A percentile compares a stretch with the other conserved stretches of the same genome.
Evolutionary conservation across 2,113 vertebrate species (phyloP).

Genomic region (Calyptomena viridis): DNA sequence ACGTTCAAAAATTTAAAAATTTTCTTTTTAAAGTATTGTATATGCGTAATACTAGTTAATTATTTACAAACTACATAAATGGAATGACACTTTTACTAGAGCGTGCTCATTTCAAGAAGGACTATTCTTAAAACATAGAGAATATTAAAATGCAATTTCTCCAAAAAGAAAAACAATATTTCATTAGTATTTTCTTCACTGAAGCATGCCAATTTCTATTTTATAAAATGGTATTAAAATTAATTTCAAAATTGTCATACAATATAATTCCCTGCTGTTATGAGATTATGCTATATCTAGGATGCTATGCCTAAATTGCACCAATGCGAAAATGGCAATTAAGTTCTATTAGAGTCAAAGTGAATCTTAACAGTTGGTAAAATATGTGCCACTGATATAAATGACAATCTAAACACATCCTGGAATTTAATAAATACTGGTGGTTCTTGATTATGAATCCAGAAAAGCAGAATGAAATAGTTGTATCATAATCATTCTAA

Average conservation of each 20-base stretch:
- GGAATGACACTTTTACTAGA: neutral
- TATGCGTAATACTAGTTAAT: neutral
- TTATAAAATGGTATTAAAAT: neutral
- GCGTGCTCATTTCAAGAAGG: neutral
- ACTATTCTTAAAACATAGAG: neutral
- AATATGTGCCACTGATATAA: neutral
- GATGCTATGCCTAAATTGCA: neutral
- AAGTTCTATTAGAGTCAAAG: neutral
- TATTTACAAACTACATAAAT: neutral
- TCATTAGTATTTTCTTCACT: neutral
- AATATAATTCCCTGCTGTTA: neutral
- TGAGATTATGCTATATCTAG: neutral
- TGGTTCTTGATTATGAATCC: neutral
- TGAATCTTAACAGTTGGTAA: neutral
- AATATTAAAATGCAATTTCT: neutral
- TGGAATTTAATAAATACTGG: neutral
- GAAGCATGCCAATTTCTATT: neutral
- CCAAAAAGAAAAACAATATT: neutral
- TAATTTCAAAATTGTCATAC: neutral
- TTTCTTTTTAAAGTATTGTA: neutral
- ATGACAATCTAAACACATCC: neutral
- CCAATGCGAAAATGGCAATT: neutral
- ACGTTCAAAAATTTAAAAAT: neutral
- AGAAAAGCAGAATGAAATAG: neutral
- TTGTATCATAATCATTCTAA: neutral